Evolutionary conservation across 2,113 vertebrate species (phyloP).

Genomic region (Oplegnathus fasciatus): DNA sequence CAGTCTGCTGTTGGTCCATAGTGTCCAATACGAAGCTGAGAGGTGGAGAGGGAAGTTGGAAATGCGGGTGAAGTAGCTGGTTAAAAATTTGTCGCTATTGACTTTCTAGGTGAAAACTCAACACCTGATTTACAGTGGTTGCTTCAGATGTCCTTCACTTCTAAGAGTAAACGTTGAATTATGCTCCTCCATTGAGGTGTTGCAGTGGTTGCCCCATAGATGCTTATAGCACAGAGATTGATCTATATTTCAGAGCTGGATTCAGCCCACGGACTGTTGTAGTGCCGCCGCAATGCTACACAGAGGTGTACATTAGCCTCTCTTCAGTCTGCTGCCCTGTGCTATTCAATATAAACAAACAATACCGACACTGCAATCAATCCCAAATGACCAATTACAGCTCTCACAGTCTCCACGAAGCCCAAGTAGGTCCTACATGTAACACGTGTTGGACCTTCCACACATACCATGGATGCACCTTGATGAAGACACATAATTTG

Average conservation of each 20-base stretch:
- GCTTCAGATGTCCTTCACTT: neutral
- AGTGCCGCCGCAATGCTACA: no score
- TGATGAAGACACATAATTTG: no score
- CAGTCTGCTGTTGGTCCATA: neutral
- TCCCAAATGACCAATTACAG: no score
- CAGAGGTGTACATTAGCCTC: no score
- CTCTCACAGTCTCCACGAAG: no score
- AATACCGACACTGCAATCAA: no score
- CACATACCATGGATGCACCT: no score
- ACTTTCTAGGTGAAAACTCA: neutral
- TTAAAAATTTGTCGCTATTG: neutral
- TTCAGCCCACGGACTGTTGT: no score
- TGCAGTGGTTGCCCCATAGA: neutral
- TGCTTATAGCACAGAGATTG: no score
- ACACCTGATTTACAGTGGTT: neutral
- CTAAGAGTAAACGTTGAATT: neutral
- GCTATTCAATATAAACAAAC: no score
- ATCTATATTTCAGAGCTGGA: neutral
- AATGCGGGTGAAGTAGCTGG: neutral
- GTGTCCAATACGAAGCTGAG: neutral
- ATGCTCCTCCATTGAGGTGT: neutral
- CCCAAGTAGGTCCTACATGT: no score
- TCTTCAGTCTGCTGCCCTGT: neutral
- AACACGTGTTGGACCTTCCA: no score
- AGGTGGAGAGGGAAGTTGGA: neutral